A percentile compares a stretch with the other conserved stretches of the same genome.
phyloP scores from a whole-genome alignment of 1,140 invertebrate species.

The Stegodyphus dumicola region DNA sequence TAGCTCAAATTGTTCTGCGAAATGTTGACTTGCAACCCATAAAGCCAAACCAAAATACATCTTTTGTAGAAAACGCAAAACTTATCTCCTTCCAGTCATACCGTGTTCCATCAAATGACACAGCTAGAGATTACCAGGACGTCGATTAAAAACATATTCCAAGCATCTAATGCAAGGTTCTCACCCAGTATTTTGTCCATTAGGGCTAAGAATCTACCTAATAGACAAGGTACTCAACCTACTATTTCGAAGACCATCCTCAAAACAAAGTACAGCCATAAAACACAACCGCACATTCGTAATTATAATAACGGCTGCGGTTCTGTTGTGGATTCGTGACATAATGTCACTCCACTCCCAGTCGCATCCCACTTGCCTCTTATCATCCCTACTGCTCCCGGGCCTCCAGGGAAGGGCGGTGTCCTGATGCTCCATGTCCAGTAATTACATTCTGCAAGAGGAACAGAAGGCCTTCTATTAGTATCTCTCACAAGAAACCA shows the following conservation, averaged over 20 bases:
- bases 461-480: conserved; percentile 33
- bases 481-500: background rate
- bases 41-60: no score
- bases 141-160: no score
- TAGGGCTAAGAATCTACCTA: background rate
- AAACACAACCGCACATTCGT: conserved; percentile 5
- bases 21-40: no score
- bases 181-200: background rate
- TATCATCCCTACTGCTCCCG: conserved; percentile 1
- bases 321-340: background rate
- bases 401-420: conserved; percentile 23
- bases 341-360: conserved; percentile 12
- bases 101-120: no score
- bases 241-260: background rate
- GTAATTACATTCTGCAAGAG: conserved; percentile 23
- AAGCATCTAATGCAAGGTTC: no score
- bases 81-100: no score
- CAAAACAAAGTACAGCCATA: conserved; percentile 24
- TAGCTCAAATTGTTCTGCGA: no score
- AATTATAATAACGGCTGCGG: conserved; percentile 3
- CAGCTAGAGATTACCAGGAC: no score
- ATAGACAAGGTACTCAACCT: no score
- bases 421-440: background rate
- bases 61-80: no score
- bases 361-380: background rate